These are phyloP conservation scores for Syngnathus acus DNA, from an alignment of 2,797 vertebrate genomes.

Conservation along the genomic window DNA sequence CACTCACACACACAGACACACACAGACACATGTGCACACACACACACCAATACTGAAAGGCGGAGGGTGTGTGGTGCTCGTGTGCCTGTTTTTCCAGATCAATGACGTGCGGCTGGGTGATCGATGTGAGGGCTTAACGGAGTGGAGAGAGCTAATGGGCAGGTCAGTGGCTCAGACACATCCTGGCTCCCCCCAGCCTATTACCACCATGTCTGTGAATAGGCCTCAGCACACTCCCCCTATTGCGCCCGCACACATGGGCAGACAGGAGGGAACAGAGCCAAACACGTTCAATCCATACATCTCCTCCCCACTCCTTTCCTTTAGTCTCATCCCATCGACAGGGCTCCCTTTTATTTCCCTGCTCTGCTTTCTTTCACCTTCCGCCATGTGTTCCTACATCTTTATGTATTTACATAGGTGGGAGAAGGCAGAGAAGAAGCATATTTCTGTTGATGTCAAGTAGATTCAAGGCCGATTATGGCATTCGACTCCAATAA, in stretches of 20 bases:
- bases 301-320: constrained; percentile 21
- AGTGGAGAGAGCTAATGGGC: constrained; percentile 67
- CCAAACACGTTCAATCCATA: constrained; percentile 27
- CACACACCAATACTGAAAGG: constrained; percentile 28
- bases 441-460: constrained; percentile 50
- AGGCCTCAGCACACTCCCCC: constrained; percentile 58
- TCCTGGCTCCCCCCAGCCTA: constrained; percentile 65
- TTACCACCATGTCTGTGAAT: constrained; percentile 72
- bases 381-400: constrained; percentile 33
- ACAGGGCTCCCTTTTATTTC: constrained; percentile 11
- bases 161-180: constrained; percentile 58
- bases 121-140: constrained; percentile 73
- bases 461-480: constrained; percentile 59
- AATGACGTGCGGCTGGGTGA: constrained; percentile 75
- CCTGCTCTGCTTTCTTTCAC: constrained; percentile 12
- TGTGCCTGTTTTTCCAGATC: constrained; percentile 81
- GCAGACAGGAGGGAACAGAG: constrained; percentile 33
- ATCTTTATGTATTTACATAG: constrained; percentile 26
- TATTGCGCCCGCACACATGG: constrained; percentile 43
- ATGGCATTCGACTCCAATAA: constrained; percentile 33
- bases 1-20: constrained; percentile 8
- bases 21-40: background rate
- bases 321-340: constrained; percentile 16
- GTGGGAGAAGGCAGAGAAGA: constrained; percentile 26
- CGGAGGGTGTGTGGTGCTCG: constrained; percentile 56